Conservation (phyloP, 2,888 invertebrate species). For the Lissocephala sabroskyi region DNA sequence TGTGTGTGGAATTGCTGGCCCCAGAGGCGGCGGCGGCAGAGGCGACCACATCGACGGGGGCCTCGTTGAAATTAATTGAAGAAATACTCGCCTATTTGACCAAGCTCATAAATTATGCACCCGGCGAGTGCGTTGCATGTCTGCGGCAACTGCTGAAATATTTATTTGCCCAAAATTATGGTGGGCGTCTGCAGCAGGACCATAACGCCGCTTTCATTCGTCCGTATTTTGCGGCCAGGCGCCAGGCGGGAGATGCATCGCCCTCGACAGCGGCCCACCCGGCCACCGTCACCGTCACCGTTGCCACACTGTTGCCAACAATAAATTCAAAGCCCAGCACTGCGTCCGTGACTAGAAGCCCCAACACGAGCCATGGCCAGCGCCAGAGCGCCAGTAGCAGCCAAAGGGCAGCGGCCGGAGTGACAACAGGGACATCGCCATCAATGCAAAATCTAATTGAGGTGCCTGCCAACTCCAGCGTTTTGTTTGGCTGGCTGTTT, state of each 20-base stretch:
- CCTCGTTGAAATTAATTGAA: constrained; percentile 74
- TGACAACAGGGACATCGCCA: constrained; percentile 10
- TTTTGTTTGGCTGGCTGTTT: constrained; percentile 70
- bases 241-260: no score
- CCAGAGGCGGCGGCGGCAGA: constrained; percentile 13
- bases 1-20: constrained; percentile 64
- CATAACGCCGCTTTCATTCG: constrained; percentile 52
- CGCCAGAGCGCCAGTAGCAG: background rate
- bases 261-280: no score
- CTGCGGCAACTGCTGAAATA: constrained; percentile 83
- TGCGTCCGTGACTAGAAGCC: constrained; percentile 13
- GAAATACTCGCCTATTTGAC: constrained; percentile 83
- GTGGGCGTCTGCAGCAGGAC: constrained; percentile 54
- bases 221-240: constrained; percentile 53
- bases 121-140: constrained; percentile 80
- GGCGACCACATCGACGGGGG: constrained; percentile 11
- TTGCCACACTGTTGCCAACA: constrained; percentile 36
- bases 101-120: constrained; percentile 79
- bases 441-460: constrained; percentile 36
- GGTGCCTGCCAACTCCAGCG: constrained; percentile 25
- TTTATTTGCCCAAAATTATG: constrained; percentile 81
- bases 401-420: constrained; percentile 3
- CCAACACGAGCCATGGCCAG: no score
- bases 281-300: no score
- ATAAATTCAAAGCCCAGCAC: constrained; percentile 35